Evolutionary conservation across 1,140 invertebrate genomes (phyloP).

Genomic region (Nebria ingens): DNA sequence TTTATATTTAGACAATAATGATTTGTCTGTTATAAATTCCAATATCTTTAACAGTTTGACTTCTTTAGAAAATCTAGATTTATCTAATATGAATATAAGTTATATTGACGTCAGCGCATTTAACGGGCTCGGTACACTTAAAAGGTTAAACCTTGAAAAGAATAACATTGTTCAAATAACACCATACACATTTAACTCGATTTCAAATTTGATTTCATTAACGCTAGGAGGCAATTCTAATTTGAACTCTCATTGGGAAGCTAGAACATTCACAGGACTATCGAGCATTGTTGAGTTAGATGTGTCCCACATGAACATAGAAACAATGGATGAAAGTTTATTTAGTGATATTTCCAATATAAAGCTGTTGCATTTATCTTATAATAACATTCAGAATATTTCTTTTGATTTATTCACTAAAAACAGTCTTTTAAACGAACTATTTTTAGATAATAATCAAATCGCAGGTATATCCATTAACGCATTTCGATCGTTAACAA

Average conservation of each 20-base stretch:
- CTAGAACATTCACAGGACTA: not conserved
- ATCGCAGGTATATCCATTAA: not conserved
- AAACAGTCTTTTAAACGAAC: not conserved
- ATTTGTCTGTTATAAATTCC: not conserved
- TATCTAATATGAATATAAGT: not conserved
- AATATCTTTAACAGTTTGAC: not conserved
- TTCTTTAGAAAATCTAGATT: not conserved
- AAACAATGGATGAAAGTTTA: not conserved
- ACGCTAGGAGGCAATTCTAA: not conserved
- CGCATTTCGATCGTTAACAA: not conserved
- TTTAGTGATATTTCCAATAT: not conserved
- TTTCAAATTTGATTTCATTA: not conserved
- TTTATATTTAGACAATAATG: not conserved
- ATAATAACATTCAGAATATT: not conserved
- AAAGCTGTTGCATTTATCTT: not conserved
- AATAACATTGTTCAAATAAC: not conserved
- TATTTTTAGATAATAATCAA: not conserved
- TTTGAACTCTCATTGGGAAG: not conserved
- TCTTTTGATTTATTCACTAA: not conserved
- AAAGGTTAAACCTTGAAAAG: not conserved
- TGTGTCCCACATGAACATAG: not conserved
- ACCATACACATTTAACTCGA: not conserved
- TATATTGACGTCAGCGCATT: not conserved
- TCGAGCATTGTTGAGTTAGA: not conserved
- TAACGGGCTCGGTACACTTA: not conserved